These are phyloP conservation scores for Anthoscopus minutus DNA, from an alignment of 2,113 vertebrate genomes.

Conservation along the genomic window DNA sequence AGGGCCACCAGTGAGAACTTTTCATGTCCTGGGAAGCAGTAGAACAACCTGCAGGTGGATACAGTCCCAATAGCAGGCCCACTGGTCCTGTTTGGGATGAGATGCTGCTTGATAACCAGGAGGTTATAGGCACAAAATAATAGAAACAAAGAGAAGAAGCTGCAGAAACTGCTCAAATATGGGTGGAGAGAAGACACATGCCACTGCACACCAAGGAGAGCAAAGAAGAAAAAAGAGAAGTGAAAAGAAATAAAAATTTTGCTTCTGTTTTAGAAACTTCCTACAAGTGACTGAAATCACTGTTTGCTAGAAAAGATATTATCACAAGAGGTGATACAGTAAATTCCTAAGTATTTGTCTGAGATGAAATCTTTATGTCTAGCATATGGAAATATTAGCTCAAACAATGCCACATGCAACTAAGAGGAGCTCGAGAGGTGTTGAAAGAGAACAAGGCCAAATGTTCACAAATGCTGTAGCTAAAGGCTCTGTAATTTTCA, in stretches of 20 bases:
- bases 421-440: neutral
- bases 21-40: neutral
- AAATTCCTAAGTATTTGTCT: neutral
- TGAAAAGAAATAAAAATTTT: neutral
- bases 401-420: neutral
- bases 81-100: neutral
- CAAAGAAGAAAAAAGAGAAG: neutral
- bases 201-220: neutral
- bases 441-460: neutral
- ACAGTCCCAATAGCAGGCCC: neutral
- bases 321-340: neutral
- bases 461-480: neutral
- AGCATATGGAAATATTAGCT: neutral
- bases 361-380: neutral
- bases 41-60: neutral
- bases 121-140: neutral
- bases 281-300: neutral
- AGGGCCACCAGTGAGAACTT: neutral
- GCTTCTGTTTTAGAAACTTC: neutral
- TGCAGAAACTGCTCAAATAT: neutral
- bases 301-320: neutral
- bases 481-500: neutral
- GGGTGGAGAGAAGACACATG: neutral
- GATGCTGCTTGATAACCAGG: neutral
- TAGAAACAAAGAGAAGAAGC: neutral